These are phyloP conservation scores for Eucidaris tribuloides DNA, from an alignment of 35 echinoderm and acorn worm genomes.

Conservation along the genomic window DNA sequence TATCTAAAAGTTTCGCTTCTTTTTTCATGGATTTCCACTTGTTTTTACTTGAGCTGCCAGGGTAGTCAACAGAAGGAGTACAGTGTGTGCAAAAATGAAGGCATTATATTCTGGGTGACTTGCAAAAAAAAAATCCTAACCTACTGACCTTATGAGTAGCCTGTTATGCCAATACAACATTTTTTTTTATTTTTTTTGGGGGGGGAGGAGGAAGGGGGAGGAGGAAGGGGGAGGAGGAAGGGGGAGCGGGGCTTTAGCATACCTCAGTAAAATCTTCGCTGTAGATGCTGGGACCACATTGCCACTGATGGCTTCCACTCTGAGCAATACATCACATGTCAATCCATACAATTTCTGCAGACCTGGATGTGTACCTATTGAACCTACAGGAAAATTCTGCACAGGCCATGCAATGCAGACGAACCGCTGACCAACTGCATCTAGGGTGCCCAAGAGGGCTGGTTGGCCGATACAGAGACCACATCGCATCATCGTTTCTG, in stretches of 20 bases:
- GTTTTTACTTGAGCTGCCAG: too few species aligned
- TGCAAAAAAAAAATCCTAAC: neutral
- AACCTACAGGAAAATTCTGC: slow-evolving; percentile 14
- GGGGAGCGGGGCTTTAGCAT: slow-evolving; percentile 3
- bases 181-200: neutral
- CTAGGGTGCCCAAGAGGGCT: slow-evolving; percentile 2
- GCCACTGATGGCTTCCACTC: slow-evolving; percentile 31
- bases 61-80: too few species aligned
- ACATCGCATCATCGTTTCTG: slow-evolving; percentile 57
- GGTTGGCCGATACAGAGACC: slow-evolving; percentile 65
- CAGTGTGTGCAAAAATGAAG: neutral
- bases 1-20: too few species aligned
- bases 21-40: too few species aligned
- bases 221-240: too few species aligned
- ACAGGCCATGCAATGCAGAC: slow-evolving; percentile 59
- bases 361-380: neutral
- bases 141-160: neutral
- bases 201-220: too few species aligned
- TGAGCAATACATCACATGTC: slow-evolving; percentile 8
- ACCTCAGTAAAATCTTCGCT: slow-evolving; percentile 43
- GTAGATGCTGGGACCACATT: slow-evolving; percentile 16
- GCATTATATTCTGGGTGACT: neutral
- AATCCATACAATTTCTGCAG: slow-evolving; percentile 13
- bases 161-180: neutral
- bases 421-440: slow-evolving; percentile 11